A percentile compares a stretch with the other conserved stretches of the same genome.
phyloP scores from a whole-genome alignment of 2,888 invertebrate species.

The Drosophila testacea region DNA sequence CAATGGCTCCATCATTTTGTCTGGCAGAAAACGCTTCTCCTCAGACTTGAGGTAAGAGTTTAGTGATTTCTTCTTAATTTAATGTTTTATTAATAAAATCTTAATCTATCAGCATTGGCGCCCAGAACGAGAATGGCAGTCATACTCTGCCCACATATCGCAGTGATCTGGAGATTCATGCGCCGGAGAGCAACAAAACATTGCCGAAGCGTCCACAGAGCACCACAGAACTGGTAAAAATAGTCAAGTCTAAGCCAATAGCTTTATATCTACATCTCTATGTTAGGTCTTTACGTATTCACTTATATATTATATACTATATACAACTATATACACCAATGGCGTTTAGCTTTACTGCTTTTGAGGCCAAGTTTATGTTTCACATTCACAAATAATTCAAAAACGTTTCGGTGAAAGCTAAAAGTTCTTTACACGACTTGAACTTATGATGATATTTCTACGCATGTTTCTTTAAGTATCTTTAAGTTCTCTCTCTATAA shows the following conservation, averaged over 20 bases:
- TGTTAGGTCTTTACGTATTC: constrained; percentile 55
- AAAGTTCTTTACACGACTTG: constrained; percentile 9
- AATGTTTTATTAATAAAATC: background rate
- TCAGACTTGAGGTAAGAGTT: constrained; percentile 83
- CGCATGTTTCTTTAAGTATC: constrained; percentile 51
- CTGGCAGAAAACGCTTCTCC: constrained; percentile 85
- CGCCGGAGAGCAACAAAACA: constrained; percentile 86
- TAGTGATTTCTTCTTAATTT: background rate
- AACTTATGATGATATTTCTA: constrained; percentile 10
- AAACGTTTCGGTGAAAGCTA: background rate
- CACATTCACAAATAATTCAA: constrained; percentile 34
- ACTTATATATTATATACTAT: constrained; percentile 17
- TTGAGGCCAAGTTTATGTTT: constrained; percentile 53
- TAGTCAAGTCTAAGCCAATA: background rate
- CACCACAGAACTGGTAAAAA: constrained; percentile 85
- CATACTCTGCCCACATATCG: constrained; percentile 86
- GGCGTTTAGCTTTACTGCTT: constrained; percentile 63
- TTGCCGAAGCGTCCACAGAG: constrained; percentile 85
- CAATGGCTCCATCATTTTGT: constrained; percentile 82
- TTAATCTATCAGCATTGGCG: constrained; percentile 77
- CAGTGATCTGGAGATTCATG: constrained; percentile 88
- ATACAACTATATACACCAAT: constrained; percentile 36
- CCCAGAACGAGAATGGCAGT: constrained; percentile 82
- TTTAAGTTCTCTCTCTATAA: constrained; percentile 39
- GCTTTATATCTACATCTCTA: constrained; percentile 9